Base-by-base conservation (phyloP, 2,888 invertebrate species). In the Acronicta psi region DNA sequence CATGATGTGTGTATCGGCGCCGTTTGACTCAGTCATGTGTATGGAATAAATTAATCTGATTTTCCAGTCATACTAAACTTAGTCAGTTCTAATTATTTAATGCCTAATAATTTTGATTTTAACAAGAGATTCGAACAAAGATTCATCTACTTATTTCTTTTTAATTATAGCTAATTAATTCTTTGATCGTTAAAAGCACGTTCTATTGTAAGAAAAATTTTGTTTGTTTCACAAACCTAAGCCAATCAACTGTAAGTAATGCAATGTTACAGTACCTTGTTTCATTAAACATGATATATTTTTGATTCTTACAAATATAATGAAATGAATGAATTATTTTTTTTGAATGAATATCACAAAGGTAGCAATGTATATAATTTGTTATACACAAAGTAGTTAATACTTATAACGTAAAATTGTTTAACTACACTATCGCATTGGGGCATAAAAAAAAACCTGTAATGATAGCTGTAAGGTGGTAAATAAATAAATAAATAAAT, bases 111-210 rank as follows among this genome's bases (percentile, higher is more conserved):
- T n/a, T n/a, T n/a, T n/a, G n/a, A n/a, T n/a, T n/a, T n/a, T n/a
- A n/a, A 10, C 29, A 29, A 29, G 7, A 23, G 1, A 9, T 9
- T 23, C 23, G 31, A 11, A 31, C 16, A 18, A 43, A 43, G 25
- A 64, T 55, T 8, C 5, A 17, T 18, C 11, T 42, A 13, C n/a
- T 25, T 23, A 3, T 14, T 9, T 9, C 16, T 36, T 45, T 38
- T 44, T 55, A 55, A 45, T 41, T 17, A 56, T 36, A 14, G 13
- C 29, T 37, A n/a, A 41, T 65, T n/a, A 31, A 49, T 57, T 50
- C n/a, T 4, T 20, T 17, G 41, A 57, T 41, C 50, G 46, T 42
- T 29, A 6, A 58, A 41, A 38, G 8, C 8, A 4, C 1, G 59
- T 64, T 13, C 9, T n/a, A n/a, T n/a, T 23, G 51, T 29, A 41